Percentiles rank a stretch among this genome's conserved stretches.
phyloP scores from a whole-genome alignment of 2,888 invertebrate species.

The Cryptocephalus primarius region DNA sequence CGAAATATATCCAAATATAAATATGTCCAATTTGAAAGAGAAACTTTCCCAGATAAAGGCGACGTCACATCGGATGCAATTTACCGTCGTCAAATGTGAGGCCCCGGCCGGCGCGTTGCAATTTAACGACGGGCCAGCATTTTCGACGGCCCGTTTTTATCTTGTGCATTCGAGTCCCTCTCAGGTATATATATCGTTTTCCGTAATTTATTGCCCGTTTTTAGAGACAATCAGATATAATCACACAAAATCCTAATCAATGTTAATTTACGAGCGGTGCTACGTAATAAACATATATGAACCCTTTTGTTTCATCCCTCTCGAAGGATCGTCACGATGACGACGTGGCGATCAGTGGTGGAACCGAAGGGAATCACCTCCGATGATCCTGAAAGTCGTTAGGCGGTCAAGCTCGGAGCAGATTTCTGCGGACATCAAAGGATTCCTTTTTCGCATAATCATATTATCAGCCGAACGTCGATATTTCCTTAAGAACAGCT shows the following conservation, averaged over 20 bases:
- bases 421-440: no score
- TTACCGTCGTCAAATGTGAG: constrained; percentile 18
- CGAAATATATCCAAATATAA: constrained; percentile 1
- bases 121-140: background rate
- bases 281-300: constrained; percentile 37
- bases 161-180: background rate
- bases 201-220: constrained; percentile 36
- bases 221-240: constrained; percentile 38
- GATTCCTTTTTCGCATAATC: no score
- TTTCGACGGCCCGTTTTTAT: background rate
- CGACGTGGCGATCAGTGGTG: no score
- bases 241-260: constrained; percentile 39
- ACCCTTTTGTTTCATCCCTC: constrained; percentile 34
- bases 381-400: no score
- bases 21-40: constrained; percentile 9
- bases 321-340: constrained; percentile 7
- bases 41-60: constrained; percentile 9
- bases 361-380: no score
- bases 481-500: no score
- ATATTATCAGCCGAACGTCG: no score
- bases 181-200: constrained; percentile 28
- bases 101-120: background rate
- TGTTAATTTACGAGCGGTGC: constrained; percentile 38
- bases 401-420: no score
- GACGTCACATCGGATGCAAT: constrained; percentile 15